Evolutionary conservation across 1,140 invertebrate species (phyloP).

Genomic region (Aphelenchoides besseyi): DNA sequence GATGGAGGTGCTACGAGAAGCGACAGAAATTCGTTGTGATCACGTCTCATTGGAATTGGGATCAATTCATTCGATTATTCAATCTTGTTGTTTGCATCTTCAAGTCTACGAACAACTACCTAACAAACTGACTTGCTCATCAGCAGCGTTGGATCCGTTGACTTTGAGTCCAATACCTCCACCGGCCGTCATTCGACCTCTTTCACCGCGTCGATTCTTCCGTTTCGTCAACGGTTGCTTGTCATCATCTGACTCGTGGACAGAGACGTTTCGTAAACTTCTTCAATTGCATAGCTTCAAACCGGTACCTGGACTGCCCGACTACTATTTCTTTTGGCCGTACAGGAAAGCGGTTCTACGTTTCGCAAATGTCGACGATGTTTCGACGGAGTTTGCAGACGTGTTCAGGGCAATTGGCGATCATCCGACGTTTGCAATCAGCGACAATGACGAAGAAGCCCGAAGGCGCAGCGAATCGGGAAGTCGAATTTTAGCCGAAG

Average conservation of each 20-base stretch:
- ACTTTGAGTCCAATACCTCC: background rate
- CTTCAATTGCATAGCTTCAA: conserved; percentile 34
- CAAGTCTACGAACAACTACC: conserved; percentile 19
- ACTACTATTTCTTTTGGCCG: conserved; percentile 52
- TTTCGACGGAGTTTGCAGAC: conserved; percentile 10
- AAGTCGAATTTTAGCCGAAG: background rate
- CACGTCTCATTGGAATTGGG: conserved; percentile 35
- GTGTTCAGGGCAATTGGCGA: conserved; percentile 17
- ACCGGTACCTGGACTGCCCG: conserved; percentile 35
- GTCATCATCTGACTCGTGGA: background rate
- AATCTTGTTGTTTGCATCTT: conserved; percentile 8
- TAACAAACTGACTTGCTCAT: background rate
- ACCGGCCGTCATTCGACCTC: background rate
- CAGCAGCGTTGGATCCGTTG: background rate
- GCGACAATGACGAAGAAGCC: background rate
- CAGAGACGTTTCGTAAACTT: conserved; percentile 30
- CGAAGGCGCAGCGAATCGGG: background rate
- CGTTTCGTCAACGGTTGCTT: conserved; percentile 12
- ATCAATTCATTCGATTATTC: conserved; percentile 33
- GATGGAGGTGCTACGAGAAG: conserved; percentile 18
- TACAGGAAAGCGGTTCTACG: conserved; percentile 7
- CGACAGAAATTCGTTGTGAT: conserved; percentile 38
- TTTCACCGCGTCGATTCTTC: background rate
- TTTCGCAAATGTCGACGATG: conserved; percentile 18
- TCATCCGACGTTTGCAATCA: background rate